Percentiles rank a stretch among this genome's conserved stretches.
Evolutionary conservation across 2,888 invertebrate species (phyloP).

Genomic region (Troilus luridus): DNA sequence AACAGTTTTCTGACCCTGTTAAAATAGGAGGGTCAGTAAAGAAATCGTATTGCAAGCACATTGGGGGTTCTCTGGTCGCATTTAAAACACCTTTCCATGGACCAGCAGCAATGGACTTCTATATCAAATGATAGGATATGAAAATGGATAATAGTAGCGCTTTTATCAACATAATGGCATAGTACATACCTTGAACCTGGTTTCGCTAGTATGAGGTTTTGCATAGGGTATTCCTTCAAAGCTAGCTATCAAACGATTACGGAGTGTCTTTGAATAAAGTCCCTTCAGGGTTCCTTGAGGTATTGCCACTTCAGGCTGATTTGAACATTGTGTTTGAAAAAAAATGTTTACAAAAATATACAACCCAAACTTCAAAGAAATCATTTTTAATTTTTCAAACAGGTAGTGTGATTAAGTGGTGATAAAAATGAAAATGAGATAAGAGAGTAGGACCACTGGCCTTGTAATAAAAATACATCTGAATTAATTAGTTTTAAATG

Average conservation of each 20-base stretch:
- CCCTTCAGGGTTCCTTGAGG: constrained; percentile 12
- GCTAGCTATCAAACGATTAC: neutral
- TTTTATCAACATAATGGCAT: neutral
- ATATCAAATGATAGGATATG: neutral
- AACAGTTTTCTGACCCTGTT: constrained; percentile 37
- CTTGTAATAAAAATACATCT: neutral
- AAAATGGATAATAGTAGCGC: neutral
- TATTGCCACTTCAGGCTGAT: constrained; percentile 24
- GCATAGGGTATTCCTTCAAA: constrained; percentile 44
- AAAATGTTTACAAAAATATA: neutral
- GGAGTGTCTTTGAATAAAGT: constrained; percentile 1
- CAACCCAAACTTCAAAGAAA: neutral
- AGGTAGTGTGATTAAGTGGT: neutral
- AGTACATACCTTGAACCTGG: constrained; percentile 31
- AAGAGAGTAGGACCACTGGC: neutral
- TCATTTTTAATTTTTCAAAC: neutral
- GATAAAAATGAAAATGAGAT: neutral
- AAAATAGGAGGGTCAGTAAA: neutral
- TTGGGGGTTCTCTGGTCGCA: constrained; percentile 42
- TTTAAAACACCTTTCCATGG: constrained; percentile 6
- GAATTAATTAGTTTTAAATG: neutral
- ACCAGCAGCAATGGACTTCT: constrained; percentile 7
- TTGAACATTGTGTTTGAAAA: neutral
- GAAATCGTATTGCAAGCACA: constrained; percentile 26
- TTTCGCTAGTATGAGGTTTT: neutral